A percentile compares a stretch with the other conserved stretches of the same genome.
Evolutionary conservation across 1,140 invertebrate species (phyloP).

Genomic region (Maconellicoccus hirsutus): DNA sequence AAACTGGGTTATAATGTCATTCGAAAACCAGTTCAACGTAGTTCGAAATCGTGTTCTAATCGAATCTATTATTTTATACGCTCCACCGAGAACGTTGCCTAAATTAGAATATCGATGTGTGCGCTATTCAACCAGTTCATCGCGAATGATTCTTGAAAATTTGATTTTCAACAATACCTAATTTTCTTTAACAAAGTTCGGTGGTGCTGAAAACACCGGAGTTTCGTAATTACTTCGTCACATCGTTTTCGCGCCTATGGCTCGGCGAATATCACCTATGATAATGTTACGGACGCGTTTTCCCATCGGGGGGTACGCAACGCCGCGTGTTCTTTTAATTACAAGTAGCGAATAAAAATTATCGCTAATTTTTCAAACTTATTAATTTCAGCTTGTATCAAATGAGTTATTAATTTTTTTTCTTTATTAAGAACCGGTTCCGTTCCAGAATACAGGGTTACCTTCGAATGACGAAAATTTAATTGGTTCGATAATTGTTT

Average conservation of each 20-base stretch:
- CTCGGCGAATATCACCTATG: background rate
- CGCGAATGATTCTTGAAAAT: no score
- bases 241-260: no score
- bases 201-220: no score
- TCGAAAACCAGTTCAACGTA: background rate
- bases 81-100: background rate
- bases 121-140: no score
- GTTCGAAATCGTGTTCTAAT: background rate
- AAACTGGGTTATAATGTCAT: slow-evolving; percentile 9
- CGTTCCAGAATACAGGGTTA: background rate
- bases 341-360: background rate
- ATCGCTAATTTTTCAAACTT: background rate
- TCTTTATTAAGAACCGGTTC: background rate
- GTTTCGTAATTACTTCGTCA: no score
- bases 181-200: no score
- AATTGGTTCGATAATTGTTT: background rate
- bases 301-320: background rate
- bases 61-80: background rate
- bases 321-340: background rate
- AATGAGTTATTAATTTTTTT: background rate
- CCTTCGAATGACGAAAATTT: background rate
- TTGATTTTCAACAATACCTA: no score
- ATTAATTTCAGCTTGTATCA: background rate
- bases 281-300: background rate
- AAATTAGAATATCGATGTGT: background rate